phyloP scores from a whole-genome alignment of 2,113 vertebrate species.

The Dicerorhinus sumatrensis region DNA sequence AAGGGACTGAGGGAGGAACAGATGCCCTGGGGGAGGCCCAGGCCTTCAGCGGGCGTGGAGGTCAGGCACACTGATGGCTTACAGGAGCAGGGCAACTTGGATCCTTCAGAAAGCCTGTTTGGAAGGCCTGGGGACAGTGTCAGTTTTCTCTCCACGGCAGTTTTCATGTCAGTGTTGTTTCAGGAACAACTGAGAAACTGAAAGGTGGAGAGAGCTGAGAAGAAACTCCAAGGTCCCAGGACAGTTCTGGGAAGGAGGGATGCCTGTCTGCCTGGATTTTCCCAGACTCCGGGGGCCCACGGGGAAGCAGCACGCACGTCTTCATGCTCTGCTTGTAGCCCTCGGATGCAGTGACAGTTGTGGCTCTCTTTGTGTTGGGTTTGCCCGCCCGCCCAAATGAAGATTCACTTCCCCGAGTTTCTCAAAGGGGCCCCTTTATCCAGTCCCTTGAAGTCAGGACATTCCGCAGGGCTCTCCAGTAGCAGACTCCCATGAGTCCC shows the following conservation, averaged over 20 bases:
- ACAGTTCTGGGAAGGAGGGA: neutral
- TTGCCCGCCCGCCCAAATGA: neutral
- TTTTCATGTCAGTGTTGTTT: neutral
- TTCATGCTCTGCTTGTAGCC: rapidly evolving
- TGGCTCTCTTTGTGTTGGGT: neutral
- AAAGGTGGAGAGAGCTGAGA: neutral
- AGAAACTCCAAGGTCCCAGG: neutral
- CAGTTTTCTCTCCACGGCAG: neutral
- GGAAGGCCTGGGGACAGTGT: neutral
- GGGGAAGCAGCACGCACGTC: neutral
- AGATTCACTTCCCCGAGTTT: conserved; percentile 13
- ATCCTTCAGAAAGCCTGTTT: neutral
- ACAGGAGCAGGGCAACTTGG: neutral
- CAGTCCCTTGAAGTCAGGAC: neutral
- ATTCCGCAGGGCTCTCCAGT: neutral
- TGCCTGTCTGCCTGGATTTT: rapidly evolving
- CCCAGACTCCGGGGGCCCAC: too few relatives aligned
- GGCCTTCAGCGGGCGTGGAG: neutral
- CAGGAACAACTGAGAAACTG: neutral
- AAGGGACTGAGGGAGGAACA: neutral
- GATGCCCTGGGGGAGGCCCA: neutral
- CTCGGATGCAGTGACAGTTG: neutral
- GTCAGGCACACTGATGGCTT: neutral
- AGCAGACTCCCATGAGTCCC: neutral
- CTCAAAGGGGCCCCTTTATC: neutral